Percentiles rank a stretch among this genome's conserved stretches.
phyloP scores from a whole-genome alignment of 2,113 vertebrate genomes.

The Peromyscus maniculatus region DNA sequence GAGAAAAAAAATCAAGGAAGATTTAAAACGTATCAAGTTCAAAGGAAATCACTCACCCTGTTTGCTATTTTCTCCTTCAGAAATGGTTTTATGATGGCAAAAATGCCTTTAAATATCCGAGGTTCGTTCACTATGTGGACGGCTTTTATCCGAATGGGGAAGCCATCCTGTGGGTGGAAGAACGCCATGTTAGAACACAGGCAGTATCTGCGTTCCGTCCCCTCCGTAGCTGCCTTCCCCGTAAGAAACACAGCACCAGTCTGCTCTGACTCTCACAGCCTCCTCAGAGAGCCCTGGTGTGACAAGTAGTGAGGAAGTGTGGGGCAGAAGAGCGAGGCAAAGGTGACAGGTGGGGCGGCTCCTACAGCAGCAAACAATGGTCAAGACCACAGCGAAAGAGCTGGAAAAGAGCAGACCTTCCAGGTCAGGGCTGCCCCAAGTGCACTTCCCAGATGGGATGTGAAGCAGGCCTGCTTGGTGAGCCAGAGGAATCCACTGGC shows the following conservation, averaged over 20 bases:
- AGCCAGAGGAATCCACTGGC: not conserved
- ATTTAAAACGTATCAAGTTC: not conserved
- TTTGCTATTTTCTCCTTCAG: conserved; percentile 99
- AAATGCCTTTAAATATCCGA: conserved; percentile 99
- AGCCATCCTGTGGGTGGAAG: conserved; percentile 92
- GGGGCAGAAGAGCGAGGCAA: not conserved
- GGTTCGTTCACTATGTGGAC: conserved; percentile 99
- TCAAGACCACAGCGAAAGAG: not conserved
- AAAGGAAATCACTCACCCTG: conserved; percentile 90
- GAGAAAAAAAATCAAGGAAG: not conserved
- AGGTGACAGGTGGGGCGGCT: not conserved
- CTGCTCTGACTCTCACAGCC: not conserved
- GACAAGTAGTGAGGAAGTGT: not conserved
- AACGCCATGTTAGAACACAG: conserved; percentile 58
- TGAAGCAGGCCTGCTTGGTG: not conserved
- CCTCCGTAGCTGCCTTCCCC: not conserved
- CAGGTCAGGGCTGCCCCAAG: not conserved
- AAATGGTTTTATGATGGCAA: conserved; percentile 99
- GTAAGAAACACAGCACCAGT: not conserved
- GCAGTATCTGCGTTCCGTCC: not conserved
- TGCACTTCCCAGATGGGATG: not conserved
- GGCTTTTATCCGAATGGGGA: conserved; percentile 99
- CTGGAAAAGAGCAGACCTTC: not conserved
- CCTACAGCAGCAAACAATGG: not conserved
- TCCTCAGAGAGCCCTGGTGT: not conserved